Conservation (phyloP, 2,797 vertebrate genomes). For the Macroramphosus scolopax region DNA sequence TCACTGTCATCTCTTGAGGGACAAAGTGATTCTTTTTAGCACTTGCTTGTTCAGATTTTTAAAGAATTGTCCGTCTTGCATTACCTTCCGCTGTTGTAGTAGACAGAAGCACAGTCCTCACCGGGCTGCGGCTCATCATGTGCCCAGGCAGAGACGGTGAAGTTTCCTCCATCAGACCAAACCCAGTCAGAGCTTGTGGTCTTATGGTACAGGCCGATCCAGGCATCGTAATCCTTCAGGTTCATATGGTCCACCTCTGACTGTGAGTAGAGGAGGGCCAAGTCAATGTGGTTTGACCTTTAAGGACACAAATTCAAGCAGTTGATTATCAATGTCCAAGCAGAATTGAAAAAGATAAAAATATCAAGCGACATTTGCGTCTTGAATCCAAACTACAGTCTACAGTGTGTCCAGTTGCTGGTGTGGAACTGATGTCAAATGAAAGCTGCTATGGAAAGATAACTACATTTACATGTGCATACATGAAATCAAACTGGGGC, state of each 20-base stretch:
- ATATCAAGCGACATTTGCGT: no score
- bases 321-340: no score
- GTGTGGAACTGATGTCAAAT: no score
- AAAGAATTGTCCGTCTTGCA: no score
- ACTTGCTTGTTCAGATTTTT: no score
- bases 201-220: constrained; percentile 2
- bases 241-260: accelerated
- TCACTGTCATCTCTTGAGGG: no score
- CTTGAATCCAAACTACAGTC: no score
- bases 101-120: accelerated
- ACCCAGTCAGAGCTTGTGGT: accelerated
- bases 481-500: no score
- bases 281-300: background rate
- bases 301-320: background rate
- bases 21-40: background rate
- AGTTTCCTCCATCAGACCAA: background rate
- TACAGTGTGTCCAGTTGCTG: no score
- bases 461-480: no score
- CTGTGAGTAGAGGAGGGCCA: constrained; percentile 11
- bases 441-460: no score
- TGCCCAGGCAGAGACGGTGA: accelerated
- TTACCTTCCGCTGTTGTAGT: accelerated
- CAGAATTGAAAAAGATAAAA: no score
- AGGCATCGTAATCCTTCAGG: accelerated
- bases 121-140: accelerated